Evolutionary conservation across 2,888 invertebrate genomes (phyloP).

Genomic region (Teleogryllus oceanicus): DNA sequence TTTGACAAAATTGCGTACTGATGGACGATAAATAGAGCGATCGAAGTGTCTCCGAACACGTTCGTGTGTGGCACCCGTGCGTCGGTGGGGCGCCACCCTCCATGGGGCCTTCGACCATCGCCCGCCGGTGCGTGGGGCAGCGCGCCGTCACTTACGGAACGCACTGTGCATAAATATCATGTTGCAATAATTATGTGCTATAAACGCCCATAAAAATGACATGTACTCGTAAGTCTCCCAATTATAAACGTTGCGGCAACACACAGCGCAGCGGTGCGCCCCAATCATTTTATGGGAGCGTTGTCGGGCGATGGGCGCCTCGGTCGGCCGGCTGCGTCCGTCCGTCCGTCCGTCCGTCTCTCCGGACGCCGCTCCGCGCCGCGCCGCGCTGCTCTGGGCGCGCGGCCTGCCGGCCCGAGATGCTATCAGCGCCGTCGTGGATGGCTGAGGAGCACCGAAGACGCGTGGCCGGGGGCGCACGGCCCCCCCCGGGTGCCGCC

Average conservation of each 20-base stretch:
- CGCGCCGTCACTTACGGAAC: background rate
- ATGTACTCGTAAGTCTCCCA: constrained; percentile 10
- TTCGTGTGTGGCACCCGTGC: no score
- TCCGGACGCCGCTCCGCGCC: background rate
- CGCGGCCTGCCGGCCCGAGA: background rate
- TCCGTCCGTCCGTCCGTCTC: no score
- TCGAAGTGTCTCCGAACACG: no score
- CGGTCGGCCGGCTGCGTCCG: background rate
- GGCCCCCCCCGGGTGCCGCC: background rate
- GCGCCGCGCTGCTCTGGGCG: background rate
- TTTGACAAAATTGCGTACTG: no score
- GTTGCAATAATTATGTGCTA: constrained; percentile 18
- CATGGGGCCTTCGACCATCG: no score
- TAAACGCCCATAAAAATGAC: background rate
- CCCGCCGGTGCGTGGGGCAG: no score
- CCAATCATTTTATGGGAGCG: background rate
- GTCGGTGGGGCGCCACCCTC: no score
- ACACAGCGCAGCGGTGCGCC: background rate
- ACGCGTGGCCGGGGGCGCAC: background rate
- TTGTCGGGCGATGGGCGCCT: background rate
- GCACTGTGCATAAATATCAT: constrained; percentile 18
- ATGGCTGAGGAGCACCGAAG: background rate
- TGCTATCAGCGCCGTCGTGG: constrained; percentile 9
- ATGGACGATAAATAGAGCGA: no score
- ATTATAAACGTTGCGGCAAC: constrained; percentile 18